These are phyloP conservation scores for Resseliella maxima DNA, from an alignment of 2,888 invertebrate species.

Conservation along the genomic window DNA sequence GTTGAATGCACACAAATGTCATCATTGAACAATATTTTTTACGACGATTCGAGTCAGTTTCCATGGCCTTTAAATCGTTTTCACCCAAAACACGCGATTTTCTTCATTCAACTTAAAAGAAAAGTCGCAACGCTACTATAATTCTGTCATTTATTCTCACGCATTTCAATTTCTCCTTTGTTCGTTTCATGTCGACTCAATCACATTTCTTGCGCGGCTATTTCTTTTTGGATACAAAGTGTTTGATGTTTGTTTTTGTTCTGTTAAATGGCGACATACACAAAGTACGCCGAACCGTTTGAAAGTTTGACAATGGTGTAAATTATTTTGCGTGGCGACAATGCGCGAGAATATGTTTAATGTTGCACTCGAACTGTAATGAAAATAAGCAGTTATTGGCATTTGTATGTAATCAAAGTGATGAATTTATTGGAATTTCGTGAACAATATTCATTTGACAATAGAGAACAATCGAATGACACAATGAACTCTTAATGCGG, in stretches of 20 bases:
- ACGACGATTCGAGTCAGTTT: neutral
- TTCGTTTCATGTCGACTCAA: neutral
- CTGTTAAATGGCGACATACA: neutral
- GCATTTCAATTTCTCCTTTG: conserved; percentile 53
- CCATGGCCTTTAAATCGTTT: neutral
- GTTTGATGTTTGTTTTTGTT: neutral
- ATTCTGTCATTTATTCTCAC: conserved; percentile 49
- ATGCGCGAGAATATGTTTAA: conserved; percentile 24
- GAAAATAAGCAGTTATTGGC: neutral
- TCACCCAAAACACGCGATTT: neutral
- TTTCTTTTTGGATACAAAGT: neutral
- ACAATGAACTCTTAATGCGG: neutral
- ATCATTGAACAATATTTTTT: conserved; percentile 33
- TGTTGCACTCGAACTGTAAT: neutral
- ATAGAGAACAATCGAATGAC: conserved; percentile 42
- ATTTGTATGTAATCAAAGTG: neutral
- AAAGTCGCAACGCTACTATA: conserved; percentile 23
- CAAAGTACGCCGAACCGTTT: too few species aligned
- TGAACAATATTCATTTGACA: neutral
- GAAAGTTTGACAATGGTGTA: conserved; percentile 48
- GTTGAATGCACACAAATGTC: conserved; percentile 22
- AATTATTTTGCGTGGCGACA: conserved; percentile 39
- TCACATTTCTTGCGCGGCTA: neutral
- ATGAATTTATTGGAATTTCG: neutral
- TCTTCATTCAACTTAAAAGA: neutral